These are phyloP conservation scores for Acanthurus lineatus DNA, from an alignment of 2,797 vertebrate genomes.

Conservation along the genomic window DNA sequence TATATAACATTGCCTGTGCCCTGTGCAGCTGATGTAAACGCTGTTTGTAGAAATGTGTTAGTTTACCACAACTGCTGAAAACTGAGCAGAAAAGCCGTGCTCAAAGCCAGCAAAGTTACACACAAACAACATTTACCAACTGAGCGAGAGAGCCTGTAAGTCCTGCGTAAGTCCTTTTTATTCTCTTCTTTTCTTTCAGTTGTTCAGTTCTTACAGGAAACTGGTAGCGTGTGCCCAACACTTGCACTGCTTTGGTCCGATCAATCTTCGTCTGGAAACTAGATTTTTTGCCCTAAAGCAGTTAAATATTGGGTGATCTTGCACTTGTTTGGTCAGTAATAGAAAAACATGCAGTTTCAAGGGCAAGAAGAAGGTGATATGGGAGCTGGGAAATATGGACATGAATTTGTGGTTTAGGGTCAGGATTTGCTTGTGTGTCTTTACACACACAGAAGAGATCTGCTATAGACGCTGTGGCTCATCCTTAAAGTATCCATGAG, in stretches of 20 bases:
- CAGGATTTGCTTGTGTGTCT: neutral
- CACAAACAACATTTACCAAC: neutral
- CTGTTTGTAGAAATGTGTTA: too few species aligned
- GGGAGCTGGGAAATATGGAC: conserved; percentile 23
- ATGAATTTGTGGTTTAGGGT: conserved; percentile 28
- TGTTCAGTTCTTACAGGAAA: neutral
- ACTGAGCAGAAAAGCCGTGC: neutral
- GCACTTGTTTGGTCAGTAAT: conserved; percentile 44
- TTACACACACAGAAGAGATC: conserved; percentile 16
- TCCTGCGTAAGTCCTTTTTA: conserved; percentile 2
- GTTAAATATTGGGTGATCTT: conserved; percentile 60
- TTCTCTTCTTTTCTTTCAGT: conserved; percentile 11
- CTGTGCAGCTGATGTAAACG: too few species aligned
- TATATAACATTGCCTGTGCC: too few species aligned
- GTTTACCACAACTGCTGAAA: neutral
- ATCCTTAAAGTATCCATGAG: conserved; percentile 20
- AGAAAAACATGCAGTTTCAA: conserved; percentile 30
- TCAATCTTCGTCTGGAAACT: conserved; percentile 63
- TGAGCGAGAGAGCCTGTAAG: neutral
- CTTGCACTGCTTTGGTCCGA: conserved; percentile 31
- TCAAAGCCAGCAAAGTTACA: neutral
- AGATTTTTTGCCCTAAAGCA: conserved; percentile 2
- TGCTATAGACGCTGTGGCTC: neutral
- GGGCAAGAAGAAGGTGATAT: conserved; percentile 2
- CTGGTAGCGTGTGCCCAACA: conserved; percentile 9